These are phyloP conservation scores for Stegodyphus dumicola DNA, from an alignment of 1,140 invertebrate species.

Conservation along the genomic window DNA sequence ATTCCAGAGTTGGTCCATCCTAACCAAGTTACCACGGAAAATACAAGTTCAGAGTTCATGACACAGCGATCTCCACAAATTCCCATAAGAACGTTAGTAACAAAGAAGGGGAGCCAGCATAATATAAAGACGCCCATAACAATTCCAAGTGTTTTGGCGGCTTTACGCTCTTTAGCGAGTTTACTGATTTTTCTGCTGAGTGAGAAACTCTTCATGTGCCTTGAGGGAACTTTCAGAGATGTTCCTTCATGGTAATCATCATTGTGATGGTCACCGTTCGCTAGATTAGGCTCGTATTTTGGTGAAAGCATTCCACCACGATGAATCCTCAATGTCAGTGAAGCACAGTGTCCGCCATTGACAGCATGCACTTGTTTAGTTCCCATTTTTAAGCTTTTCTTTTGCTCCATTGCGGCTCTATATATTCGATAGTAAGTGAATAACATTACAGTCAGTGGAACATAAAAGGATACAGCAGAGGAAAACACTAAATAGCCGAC, in stretches of 20 bases:
- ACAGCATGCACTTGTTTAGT: conserved; percentile 73
- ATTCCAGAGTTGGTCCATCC: conserved; percentile 99
- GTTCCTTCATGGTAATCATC: conserved; percentile 26
- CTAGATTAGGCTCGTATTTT: conserved; percentile 16
- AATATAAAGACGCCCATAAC: conserved; percentile 67
- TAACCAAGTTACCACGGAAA: conserved; percentile 93
- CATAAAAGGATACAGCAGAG: conserved; percentile 97
- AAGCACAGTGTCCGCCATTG: conserved; percentile 49
- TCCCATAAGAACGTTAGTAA: conserved; percentile 89
- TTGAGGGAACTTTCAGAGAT: conserved; percentile 23
- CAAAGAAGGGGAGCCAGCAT: conserved; percentile 62
- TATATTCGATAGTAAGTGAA: conserved; percentile 97
- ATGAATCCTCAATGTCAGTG: conserved; percentile 83
- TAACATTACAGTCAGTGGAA: conserved; percentile 97
- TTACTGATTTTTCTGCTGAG: conserved; percentile 90
- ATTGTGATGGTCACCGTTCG: conserved; percentile 18
- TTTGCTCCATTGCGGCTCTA: conserved; percentile 92
- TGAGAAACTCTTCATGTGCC: conserved; percentile 74
- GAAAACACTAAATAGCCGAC: conserved; percentile 92
- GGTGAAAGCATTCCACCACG: conserved; percentile 75
- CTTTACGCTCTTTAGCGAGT: conserved; percentile 73
- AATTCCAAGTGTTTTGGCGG: conserved; percentile 73
- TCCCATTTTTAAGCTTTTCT: conserved; percentile 81
- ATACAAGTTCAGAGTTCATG: conserved; percentile 85
- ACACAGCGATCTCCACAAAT: conserved; percentile 86